Evolutionary conservation across 2,888 invertebrate species (phyloP).

Genomic region (Luperina nickerlii): DNA sequence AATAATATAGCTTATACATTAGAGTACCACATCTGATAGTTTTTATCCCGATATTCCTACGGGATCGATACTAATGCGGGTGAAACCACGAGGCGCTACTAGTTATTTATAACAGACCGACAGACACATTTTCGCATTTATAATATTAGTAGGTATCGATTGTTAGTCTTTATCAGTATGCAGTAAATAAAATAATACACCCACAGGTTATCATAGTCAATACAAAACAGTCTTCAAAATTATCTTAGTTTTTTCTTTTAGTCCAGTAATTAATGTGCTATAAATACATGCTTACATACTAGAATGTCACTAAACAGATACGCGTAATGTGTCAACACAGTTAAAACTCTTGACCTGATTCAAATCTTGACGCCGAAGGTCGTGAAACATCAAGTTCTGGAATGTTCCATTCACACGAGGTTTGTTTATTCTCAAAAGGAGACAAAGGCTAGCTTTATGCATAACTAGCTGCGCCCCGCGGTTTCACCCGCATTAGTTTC

Average conservation of each 20-base stretch:
- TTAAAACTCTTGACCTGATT: conserved; percentile 41
- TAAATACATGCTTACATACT: conserved; percentile 8
- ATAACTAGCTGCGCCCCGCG: too few species aligned
- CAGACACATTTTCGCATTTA: too few species aligned
- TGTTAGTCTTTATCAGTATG: not conserved
- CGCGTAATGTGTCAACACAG: conserved; percentile 28
- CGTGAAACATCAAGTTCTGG: conserved; percentile 1
- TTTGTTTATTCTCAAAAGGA: not conserved
- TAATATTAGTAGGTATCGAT: not conserved
- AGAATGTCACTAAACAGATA: conserved; percentile 23
- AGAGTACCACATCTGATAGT: too few species aligned
- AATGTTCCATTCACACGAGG: not conserved
- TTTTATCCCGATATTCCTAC: too few species aligned
- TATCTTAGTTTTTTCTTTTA: not conserved
- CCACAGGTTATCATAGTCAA: conserved; percentile 11
- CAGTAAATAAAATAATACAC: not conserved
- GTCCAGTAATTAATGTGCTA: conserved; percentile 2
- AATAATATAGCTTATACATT: too few species aligned
- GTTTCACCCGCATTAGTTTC: too few species aligned
- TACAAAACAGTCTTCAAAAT: not conserved
- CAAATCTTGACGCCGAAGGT: conserved; percentile 24
- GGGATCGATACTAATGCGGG: not conserved
- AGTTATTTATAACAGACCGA: not conserved
- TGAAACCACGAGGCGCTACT: not conserved
- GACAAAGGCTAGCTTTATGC: not conserved